Evolutionary conservation across 2,888 invertebrate species (phyloP).

Genomic region (Cerastoderma edule): DNA sequence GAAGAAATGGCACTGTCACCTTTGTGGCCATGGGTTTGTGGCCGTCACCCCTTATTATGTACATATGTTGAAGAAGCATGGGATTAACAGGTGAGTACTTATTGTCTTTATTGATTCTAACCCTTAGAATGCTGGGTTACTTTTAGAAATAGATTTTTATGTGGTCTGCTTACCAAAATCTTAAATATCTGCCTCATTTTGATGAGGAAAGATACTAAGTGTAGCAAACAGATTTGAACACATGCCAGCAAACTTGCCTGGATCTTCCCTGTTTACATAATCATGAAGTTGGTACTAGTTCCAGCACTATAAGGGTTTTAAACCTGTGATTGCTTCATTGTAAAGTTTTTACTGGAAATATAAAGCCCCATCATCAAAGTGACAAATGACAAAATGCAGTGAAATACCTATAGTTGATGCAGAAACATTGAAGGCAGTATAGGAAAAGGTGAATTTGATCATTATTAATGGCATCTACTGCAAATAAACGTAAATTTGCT

Average conservation of each 20-base stretch:
- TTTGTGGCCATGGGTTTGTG: slow-evolving; percentile 45
- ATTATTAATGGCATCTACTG: no score
- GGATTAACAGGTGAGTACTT: slow-evolving; percentile 27
- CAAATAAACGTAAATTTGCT: no score
- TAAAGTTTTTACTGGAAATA: no score
- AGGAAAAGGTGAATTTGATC: no score
- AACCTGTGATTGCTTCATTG: no score
- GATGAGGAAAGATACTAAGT: background rate
- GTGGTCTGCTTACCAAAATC: slow-evolving; percentile 8
- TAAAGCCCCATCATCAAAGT: no score
- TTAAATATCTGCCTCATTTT: background rate
- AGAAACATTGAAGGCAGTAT: no score
- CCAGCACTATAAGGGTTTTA: no score
- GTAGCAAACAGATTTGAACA: background rate
- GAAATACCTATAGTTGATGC: no score
- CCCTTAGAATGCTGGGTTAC: background rate
- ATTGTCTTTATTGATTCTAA: background rate
- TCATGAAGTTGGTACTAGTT: no score
- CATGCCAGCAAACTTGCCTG: background rate
- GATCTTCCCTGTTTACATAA: background rate
- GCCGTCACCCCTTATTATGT: slow-evolving; percentile 37
- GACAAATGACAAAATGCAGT: no score
- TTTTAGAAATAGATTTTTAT: slow-evolving; percentile 27
- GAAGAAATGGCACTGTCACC: slow-evolving; percentile 43
- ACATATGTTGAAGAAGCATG: slow-evolving; percentile 46